phyloP scores from a whole-genome alignment of 2,797 vertebrate species.

The Scolopax rusticola region DNA sequence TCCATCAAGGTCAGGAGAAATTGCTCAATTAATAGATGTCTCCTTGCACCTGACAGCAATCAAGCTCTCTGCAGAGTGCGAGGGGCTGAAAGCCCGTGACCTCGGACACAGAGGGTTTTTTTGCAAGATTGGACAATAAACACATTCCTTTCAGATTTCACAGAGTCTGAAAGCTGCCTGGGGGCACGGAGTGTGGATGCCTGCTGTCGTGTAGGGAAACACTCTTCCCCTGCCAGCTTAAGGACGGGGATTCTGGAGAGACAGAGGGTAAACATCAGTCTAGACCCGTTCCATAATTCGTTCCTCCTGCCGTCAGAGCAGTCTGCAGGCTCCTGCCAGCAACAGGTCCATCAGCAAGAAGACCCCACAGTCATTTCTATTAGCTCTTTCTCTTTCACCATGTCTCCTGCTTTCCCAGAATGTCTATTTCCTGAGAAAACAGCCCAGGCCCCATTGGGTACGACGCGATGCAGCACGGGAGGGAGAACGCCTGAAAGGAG shows the following conservation, averaged over 20 bases:
- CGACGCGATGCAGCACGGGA: accelerated
- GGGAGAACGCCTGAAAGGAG: not conserved
- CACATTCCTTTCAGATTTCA: accelerated
- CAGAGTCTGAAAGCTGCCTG: too few species aligned
- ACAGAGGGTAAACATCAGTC: not conserved
- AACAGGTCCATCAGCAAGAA: not conserved
- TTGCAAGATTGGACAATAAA: accelerated
- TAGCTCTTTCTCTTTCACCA: not conserved
- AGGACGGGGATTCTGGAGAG: not conserved
- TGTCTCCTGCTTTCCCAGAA: not conserved
- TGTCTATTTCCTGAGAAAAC: not conserved
- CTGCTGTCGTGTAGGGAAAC: not conserved
- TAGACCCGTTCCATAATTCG: not conserved
- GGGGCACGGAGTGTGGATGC: not conserved
- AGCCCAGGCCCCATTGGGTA: too few species aligned
- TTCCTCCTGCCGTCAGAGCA: not conserved
- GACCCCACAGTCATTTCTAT: not conserved
- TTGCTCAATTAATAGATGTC: constrained; percentile 12
- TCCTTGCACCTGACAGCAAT: not conserved
- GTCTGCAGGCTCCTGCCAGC: not conserved
- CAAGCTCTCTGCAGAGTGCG: not conserved
- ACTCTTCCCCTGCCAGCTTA: not conserved
- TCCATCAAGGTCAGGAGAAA: constrained; percentile 60
- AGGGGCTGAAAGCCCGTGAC: not conserved
- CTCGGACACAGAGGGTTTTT: not conserved